Evolutionary conservation across 2,797 vertebrate genomes (phyloP).

Genomic region (Graptemys geographica): DNA sequence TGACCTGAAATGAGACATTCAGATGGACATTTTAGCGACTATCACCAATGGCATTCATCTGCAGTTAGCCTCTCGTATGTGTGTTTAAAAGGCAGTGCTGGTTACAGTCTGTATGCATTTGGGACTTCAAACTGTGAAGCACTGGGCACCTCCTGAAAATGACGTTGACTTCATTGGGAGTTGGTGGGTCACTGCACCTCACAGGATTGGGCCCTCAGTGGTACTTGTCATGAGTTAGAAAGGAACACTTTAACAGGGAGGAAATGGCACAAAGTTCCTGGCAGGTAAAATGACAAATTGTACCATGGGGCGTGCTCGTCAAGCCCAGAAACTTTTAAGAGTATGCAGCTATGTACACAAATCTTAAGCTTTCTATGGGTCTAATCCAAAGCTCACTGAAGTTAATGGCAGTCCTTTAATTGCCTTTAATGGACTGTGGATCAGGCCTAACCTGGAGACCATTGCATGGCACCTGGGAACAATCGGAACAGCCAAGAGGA

Average conservation of each 20-base stretch:
- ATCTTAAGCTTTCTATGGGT: not conserved
- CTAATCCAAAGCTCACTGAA: not conserved
- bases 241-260: not conserved
- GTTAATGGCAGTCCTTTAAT: not conserved
- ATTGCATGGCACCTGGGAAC: not conserved
- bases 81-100: not conserved
- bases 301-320: not conserved
- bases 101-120: not conserved
- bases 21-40: not conserved
- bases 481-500: not conserved
- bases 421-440: not conserved
- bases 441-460: not conserved
- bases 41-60: not conserved
- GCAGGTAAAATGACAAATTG: not conserved
- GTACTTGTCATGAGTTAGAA: not conserved
- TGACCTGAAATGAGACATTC: rapidly evolving
- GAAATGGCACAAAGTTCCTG: not conserved
- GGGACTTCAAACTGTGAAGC: not conserved
- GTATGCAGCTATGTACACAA: not conserved
- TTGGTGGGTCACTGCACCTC: not conserved
- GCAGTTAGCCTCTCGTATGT: not conserved
- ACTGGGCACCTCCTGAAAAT: not conserved
- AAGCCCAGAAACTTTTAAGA: not conserved
- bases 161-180: not conserved
- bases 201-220: not conserved